phyloP scores from a whole-genome alignment of 2,113 vertebrate genomes.

The Nymphicus hollandicus region DNA sequence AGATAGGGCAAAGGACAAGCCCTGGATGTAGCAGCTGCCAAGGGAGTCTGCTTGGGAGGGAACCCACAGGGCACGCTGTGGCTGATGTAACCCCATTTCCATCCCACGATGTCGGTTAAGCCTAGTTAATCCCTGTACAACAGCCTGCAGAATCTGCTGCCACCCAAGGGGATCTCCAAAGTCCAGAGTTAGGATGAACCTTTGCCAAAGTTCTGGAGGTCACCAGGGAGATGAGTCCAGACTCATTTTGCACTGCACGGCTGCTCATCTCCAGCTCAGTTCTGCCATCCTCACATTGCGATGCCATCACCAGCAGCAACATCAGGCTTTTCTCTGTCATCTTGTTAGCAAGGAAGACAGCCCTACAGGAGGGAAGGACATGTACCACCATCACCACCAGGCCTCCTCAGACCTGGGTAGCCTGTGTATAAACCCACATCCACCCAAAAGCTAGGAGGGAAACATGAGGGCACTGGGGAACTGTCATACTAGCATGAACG shows the following conservation, averaged over 20 bases:
- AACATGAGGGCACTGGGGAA: neutral
- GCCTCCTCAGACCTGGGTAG: neutral
- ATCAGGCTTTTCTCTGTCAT: constrained; percentile 12
- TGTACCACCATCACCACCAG: constrained; percentile 26
- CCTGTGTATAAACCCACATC: neutral
- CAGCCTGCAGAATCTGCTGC: neutral
- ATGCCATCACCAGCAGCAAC: neutral
- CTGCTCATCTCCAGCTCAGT: neutral
- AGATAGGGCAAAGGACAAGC: neutral
- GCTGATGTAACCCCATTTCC: neutral
- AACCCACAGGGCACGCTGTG: neutral
- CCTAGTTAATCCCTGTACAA: neutral
- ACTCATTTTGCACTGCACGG: neutral
- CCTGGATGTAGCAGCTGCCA: neutral
- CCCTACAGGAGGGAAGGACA: constrained; percentile 21
- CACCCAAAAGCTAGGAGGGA: neutral
- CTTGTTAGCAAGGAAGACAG: constrained; percentile 40
- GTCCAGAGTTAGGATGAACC: neutral
- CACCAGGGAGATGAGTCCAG: neutral
- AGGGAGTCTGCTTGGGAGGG: neutral
- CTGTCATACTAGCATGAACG: neutral
- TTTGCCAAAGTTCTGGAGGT: neutral
- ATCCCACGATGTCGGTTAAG: neutral
- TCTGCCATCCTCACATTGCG: neutral
- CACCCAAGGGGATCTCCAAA: neutral